Evolutionary conservation across 2,113 vertebrate genomes (phyloP).

Genomic region (Plotosus lineatus): DNA sequence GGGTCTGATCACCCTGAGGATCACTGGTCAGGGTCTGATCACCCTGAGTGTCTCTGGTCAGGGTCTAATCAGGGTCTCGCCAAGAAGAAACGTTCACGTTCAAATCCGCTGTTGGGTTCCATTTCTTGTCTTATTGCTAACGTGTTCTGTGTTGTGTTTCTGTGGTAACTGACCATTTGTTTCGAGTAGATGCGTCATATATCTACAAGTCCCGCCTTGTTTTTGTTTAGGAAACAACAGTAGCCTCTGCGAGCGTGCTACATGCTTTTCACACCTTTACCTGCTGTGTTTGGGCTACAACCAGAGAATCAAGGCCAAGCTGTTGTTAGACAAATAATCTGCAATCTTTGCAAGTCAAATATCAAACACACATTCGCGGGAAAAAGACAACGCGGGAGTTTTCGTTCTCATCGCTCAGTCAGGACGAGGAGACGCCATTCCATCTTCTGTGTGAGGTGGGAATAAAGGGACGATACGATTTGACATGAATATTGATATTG

Average conservation of each 20-base stretch:
- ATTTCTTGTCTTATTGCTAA: neutral
- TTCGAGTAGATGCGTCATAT: neutral
- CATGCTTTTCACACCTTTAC: constrained; percentile 1
- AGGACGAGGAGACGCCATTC: neutral
- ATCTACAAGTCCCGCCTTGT: neutral
- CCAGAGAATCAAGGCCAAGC: neutral
- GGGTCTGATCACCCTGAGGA: too few relatives aligned
- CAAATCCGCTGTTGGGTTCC: neutral
- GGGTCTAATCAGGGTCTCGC: too few relatives aligned
- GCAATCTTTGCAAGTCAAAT: constrained; percentile 22
- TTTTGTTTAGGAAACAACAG: constrained; percentile 24
- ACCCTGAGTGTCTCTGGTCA: too few relatives aligned
- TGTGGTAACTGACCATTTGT: neutral
- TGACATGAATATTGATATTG: neutral
- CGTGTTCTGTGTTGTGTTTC: neutral
- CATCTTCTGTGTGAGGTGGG: neutral
- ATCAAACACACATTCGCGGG: neutral
- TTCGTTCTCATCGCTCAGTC: neutral
- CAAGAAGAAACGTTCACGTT: neutral
- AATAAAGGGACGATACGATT: neutral
- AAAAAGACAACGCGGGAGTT: neutral
- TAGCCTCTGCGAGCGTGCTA: neutral
- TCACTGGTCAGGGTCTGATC: too few relatives aligned
- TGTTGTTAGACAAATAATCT: constrained; percentile 7
- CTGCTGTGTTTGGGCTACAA: constrained; percentile 1